Conservation (phyloP, 1,140 invertebrate species). For the Melanaphis sacchari region DNA sequence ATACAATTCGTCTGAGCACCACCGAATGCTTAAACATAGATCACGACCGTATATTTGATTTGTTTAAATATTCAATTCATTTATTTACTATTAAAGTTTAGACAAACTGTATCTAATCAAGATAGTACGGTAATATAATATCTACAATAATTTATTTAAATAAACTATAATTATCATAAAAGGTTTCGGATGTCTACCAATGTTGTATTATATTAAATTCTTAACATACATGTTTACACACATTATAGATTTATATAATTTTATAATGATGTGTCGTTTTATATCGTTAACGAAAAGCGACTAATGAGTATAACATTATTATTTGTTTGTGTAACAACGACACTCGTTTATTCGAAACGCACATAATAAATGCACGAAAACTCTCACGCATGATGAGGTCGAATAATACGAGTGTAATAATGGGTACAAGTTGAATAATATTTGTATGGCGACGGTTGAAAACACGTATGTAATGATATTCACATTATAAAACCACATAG, state of each 20-base stretch:
- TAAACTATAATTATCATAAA: background rate
- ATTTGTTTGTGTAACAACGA: background rate
- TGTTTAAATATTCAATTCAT: too few species aligned
- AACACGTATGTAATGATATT: too few species aligned
- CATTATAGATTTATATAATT: background rate
- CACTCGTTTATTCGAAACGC: background rate
- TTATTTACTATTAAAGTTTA: background rate
- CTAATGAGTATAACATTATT: background rate
- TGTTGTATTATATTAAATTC: background rate
- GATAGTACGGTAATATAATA: background rate
- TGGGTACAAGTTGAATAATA: background rate
- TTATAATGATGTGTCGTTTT: background rate
- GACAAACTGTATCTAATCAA: too few species aligned
- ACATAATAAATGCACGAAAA: background rate
- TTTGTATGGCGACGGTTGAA: too few species aligned
- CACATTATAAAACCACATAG: too few species aligned
- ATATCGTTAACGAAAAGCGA: background rate
- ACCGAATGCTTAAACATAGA: background rate
- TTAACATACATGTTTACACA: background rate
- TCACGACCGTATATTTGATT: background rate
- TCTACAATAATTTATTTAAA: background rate
- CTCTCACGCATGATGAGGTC: background rate
- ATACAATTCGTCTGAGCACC: background rate
- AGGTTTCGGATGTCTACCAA: background rate
- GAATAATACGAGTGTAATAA: background rate